Evolutionary conservation across 2,888 invertebrate genomes (phyloP).

Genomic region (Mimumesa dahlbomi): DNA sequence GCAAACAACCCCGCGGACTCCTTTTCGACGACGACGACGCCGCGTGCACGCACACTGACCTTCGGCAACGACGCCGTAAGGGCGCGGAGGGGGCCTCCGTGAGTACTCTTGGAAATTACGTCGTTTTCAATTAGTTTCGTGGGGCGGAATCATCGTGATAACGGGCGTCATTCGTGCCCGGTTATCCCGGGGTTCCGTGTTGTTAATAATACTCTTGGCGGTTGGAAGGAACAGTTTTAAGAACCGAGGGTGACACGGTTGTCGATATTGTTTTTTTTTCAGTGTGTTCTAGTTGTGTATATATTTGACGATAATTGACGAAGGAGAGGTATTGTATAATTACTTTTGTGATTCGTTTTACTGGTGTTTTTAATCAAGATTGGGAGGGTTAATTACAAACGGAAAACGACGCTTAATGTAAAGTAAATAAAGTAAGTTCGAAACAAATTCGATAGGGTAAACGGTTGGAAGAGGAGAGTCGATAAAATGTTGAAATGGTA

Average conservation of each 20-base stretch:
- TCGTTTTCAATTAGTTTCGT: conserved; percentile 73
- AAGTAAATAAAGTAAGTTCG: conserved; percentile 51
- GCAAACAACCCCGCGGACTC: conserved; percentile 2
- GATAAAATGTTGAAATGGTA: conserved; percentile 38
- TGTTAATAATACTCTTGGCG: conserved; percentile 1
- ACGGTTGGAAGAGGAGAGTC: neutral
- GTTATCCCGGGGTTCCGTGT: conserved; percentile 1
- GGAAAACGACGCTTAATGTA: conserved; percentile 35
- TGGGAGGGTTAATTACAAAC: neutral
- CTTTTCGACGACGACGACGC: conserved; percentile 9
- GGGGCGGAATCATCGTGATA: conserved; percentile 71
- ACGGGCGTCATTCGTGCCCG: conserved; percentile 45
- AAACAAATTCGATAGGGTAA: conserved; percentile 41
- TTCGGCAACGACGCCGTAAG: conserved; percentile 52
- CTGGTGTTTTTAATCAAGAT: no score
- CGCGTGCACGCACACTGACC: conserved; percentile 58
- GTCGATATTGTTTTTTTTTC: no score
- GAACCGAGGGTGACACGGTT: neutral
- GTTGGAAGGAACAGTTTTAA: neutral
- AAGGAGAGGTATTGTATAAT: no score
- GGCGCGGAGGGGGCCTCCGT: conserved; percentile 12
- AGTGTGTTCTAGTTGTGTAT: no score
- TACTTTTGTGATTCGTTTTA: no score
- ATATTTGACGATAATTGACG: no score
- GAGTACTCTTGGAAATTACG: conserved; percentile 74